phyloP scores from a whole-genome alignment of 2,888 invertebrate genomes.

The Eugnorisma glareosa region DNA sequence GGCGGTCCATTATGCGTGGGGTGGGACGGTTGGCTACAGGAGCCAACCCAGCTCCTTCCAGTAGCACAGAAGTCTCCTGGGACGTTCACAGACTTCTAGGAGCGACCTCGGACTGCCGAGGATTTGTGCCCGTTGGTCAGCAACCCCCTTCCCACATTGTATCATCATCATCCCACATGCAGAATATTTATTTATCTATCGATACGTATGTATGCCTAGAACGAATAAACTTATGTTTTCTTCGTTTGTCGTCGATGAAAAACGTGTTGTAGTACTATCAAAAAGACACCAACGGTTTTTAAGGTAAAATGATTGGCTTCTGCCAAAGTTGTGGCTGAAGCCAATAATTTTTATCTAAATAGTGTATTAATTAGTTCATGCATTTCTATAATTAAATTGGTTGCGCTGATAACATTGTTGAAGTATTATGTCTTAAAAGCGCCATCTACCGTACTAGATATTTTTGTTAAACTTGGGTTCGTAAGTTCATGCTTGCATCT shows the following conservation, averaged over 20 bases:
- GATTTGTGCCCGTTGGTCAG: too few species aligned
- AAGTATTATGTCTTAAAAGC: constrained; percentile 5
- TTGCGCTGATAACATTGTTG: not conserved
- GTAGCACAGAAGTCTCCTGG: too few species aligned
- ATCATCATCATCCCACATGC: not conserved
- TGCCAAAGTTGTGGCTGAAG: not conserved
- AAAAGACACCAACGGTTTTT: not conserved
- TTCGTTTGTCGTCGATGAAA: not conserved
- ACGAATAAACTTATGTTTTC: not conserved
- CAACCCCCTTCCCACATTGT: too few species aligned
- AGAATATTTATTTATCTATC: not conserved
- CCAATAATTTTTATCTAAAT: too few species aligned
- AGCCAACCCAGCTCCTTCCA: too few species aligned
- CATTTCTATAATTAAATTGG: not conserved
- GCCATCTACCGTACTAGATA: constrained; percentile 42
- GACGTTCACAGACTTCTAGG: too few species aligned
- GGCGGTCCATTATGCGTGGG: too few species aligned
- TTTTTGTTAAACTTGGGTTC: not conserved
- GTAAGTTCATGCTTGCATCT: not conserved
- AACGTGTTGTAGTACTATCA: not conserved
- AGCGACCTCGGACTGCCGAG: too few species aligned
- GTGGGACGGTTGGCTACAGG: too few species aligned
- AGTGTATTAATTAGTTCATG: not conserved
- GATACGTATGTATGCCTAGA: too few species aligned
- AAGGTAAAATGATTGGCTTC: not conserved